phyloP scores from a whole-genome alignment of 1,140 invertebrate genomes.

The Euwallacea fornicatus region DNA sequence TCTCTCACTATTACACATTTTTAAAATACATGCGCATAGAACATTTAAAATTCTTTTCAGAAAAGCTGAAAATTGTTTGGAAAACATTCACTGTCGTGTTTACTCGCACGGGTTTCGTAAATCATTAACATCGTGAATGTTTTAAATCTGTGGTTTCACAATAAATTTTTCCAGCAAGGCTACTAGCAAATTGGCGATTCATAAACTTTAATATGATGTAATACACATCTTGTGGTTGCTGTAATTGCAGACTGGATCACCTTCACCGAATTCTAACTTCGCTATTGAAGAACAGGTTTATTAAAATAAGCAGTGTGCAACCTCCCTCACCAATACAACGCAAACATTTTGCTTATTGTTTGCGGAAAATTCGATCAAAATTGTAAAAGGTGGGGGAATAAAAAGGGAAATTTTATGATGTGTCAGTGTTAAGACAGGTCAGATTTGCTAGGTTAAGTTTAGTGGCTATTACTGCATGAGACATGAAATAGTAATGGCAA shows the following conservation, averaged over 20 bases:
- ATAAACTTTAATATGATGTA: constrained; percentile 23
- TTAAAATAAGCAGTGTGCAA: too few species aligned
- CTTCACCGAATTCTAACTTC: constrained; percentile 22
- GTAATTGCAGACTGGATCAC: constrained; percentile 22
- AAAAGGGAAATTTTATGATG: too few species aligned
- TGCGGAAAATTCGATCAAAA: too few species aligned
- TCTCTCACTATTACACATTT: constrained; percentile 41
- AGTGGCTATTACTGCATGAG: too few species aligned
- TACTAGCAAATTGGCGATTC: constrained; percentile 6
- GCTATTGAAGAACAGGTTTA: too few species aligned
- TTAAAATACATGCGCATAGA: constrained; percentile 38
- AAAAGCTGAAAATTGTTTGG: constrained; percentile 40
- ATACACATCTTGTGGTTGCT: constrained; percentile 20
- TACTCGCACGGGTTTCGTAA: constrained; percentile 15
- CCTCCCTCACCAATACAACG: too few species aligned
- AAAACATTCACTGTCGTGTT: constrained; percentile 47
- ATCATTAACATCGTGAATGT: constrained; percentile 36
- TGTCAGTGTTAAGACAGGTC: too few species aligned
- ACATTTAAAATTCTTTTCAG: constrained; percentile 39
- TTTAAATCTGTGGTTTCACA: constrained; percentile 22
- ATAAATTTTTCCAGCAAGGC: constrained; percentile 28
- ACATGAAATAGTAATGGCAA: too few species aligned
- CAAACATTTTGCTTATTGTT: too few species aligned
- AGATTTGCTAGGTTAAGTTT: too few species aligned
- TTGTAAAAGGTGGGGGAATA: too few species aligned